Conservation (phyloP, 2,113 vertebrate species). For the Aldabrachelys gigantea region DNA sequence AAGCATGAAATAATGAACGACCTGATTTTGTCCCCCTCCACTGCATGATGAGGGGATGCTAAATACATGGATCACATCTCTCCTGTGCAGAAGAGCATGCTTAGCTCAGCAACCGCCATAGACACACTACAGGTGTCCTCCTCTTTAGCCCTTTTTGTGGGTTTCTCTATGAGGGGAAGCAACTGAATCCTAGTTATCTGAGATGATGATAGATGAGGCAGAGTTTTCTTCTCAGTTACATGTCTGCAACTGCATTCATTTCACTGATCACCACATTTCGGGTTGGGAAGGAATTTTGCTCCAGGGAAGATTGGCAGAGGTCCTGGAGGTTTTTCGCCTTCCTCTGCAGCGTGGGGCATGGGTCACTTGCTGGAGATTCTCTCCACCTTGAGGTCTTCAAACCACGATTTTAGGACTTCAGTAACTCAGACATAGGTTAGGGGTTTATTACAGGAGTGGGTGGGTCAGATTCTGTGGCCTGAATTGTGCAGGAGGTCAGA, state of each 20-base stretch:
- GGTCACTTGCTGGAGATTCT: too few species aligned
- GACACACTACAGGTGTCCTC: background rate
- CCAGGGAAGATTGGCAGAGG: too few species aligned
- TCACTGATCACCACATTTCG: background rate
- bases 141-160: background rate
- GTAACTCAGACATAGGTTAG: too few species aligned
- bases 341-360: too few species aligned
- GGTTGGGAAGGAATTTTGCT: too few species aligned
- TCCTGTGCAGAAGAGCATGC: background rate
- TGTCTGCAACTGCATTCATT: background rate
- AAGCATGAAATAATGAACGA: conserved; percentile 33
- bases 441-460: too few species aligned
- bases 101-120: conserved; percentile 15
- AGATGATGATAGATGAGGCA: background rate
- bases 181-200: conserved; percentile 21
- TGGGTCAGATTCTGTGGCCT: too few species aligned
- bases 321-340: too few species aligned
- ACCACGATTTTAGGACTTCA: too few species aligned
- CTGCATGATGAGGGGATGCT: background rate
- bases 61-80: background rate
- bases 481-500: too few species aligned
- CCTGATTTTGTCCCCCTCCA: rapidly evolving
- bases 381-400: too few species aligned
- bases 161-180: conserved; percentile 12
- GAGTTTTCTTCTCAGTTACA: background rate